Evolutionary conservation across 2,888 invertebrate genomes (phyloP), one percentile per base, ranked within the genome.

Genomic region (Andrena trimmerana): DNA sequence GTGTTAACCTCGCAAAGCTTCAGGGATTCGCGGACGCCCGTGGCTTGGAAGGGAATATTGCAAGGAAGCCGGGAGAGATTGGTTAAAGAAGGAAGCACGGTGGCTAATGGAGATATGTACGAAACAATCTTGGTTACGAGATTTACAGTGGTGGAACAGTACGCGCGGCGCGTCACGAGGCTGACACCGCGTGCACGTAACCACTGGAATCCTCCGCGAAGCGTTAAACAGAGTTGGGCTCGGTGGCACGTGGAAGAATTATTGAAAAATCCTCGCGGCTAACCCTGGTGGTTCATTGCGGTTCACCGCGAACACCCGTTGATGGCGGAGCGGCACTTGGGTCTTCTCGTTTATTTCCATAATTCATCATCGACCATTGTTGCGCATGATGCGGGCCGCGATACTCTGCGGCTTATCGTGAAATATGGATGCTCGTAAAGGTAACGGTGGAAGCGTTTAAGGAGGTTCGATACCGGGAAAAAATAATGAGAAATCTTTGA

Each of bases 281-380:
- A 60, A 50, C 62, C 27, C 5, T 1, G 27, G 57, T 24, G 48
- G 50, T n/a, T 52, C 3, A 33, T 13, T 16, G 16, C 48, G 80
- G 65, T 33, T 33, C 4, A 36, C 52, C 69, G 48, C 36, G 29
- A 48, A 60, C 68, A 52, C 59, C 59, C 10, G 13, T 24, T 68
- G 52, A 33, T 73, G 33, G 27, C 27, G 24, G 52, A 4, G 42
- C 31, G 54, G 8, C 10, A 24, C 8, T 48, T 42, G 33, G 54
- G 42, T 52, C 65, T 72, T 24, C 29, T 54, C 24, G 48, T 24
- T 59, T 68, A 52, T 59, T 74, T 78, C 69, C 74, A 63, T 68
- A 67, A 85, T 85, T 83, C 71, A 77, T 85, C 76, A 73, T 71
- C 48, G 33, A n/a, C 16, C 13, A 78, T 75, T 59, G 29, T 20